Evolutionary conservation across 2,888 invertebrate species (phyloP).

Genomic region (Pharmacophagus antenor): DNA sequence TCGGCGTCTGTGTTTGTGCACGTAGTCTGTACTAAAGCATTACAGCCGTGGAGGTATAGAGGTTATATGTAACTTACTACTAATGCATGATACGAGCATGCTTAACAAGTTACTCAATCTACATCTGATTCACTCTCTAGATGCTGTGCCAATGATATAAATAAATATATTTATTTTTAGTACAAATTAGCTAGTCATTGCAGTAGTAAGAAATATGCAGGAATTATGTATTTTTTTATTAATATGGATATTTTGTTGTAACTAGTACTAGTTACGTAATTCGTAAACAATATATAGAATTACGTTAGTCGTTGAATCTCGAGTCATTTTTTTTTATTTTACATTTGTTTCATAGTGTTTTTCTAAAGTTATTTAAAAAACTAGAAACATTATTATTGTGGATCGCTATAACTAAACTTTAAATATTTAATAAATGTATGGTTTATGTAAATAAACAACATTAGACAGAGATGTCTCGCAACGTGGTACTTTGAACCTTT

Average conservation of each 20-base stretch:
- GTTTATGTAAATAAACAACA: slow-evolving; percentile 24
- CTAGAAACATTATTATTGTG: slow-evolving; percentile 8
- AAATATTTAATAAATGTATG: slow-evolving; percentile 5
- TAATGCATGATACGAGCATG: slow-evolving; percentile 30
- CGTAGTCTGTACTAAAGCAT: slow-evolving; percentile 19
- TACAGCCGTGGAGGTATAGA: slow-evolving; percentile 49
- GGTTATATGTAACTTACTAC: slow-evolving; percentile 20
- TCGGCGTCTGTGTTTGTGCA: slow-evolving; percentile 16
- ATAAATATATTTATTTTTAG: slow-evolving; percentile 46
- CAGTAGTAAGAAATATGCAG: slow-evolving; percentile 38
- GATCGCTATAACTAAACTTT: slow-evolving; percentile 23
- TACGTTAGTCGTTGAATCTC: slow-evolving; percentile 14
- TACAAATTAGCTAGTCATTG: slow-evolving; percentile 75
- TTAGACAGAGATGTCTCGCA: slow-evolving; percentile 7
- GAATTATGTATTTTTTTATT: slow-evolving; percentile 13
- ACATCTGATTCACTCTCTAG: slow-evolving; percentile 37
- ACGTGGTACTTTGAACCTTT: slow-evolving; percentile 62
- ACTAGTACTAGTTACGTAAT: slow-evolving; percentile 16
- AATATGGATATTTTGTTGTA: slow-evolving; percentile 14
- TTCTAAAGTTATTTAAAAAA: slow-evolving; percentile 20
- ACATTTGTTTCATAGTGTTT: slow-evolving; percentile 4
- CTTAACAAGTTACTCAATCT: slow-evolving; percentile 18
- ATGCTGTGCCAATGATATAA: slow-evolving; percentile 30
- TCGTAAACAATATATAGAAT: slow-evolving; percentile 10
- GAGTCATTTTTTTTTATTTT: slow-evolving; percentile 22